Percentiles rank a stretch among this genome's conserved stretches.
Conservation (phyloP, 2,113 vertebrate species). For the Lates calcarifer region DNA sequence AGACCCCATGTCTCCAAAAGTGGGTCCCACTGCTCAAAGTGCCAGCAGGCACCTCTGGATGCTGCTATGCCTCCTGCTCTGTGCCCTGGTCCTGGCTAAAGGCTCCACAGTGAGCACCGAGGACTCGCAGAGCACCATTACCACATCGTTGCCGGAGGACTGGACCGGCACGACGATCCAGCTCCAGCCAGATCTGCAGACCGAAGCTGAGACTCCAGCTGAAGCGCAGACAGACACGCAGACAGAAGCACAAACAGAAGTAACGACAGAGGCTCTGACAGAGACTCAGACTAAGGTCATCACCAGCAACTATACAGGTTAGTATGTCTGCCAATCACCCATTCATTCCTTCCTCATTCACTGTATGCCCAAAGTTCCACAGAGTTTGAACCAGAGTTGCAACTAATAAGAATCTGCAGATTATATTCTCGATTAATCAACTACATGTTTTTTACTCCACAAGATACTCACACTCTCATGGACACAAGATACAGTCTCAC, state of each 20-base stretch:
- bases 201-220: conserved; percentile 46
- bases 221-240: conserved; percentile 39
- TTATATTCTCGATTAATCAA: neutral
- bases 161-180: conserved; percentile 36
- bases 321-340: neutral
- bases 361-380: neutral
- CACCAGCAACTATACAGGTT: conserved; percentile 82
- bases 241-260: conserved; percentile 15
- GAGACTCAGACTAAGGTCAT: conserved; percentile 46
- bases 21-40: neutral
- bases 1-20: conserved; percentile 58
- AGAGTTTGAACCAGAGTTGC: neutral
- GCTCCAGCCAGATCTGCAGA: conserved; percentile 76
- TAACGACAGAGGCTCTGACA: conserved; percentile 8
- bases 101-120: conserved; percentile 53
- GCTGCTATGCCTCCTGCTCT: conserved; percentile 61
- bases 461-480: neutral
- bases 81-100: conserved; percentile 29
- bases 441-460: neutral
- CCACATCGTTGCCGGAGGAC: conserved; percentile 35
- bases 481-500: neutral
- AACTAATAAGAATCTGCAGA: no score
- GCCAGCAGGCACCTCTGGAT: conserved; percentile 39
- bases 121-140: conserved; percentile 14
- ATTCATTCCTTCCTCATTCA: neutral